Evolutionary conservation across 1,140 invertebrate genomes (phyloP), one percentile per base, ranked within the genome.

Genomic region (Cydia splendana): DNA sequence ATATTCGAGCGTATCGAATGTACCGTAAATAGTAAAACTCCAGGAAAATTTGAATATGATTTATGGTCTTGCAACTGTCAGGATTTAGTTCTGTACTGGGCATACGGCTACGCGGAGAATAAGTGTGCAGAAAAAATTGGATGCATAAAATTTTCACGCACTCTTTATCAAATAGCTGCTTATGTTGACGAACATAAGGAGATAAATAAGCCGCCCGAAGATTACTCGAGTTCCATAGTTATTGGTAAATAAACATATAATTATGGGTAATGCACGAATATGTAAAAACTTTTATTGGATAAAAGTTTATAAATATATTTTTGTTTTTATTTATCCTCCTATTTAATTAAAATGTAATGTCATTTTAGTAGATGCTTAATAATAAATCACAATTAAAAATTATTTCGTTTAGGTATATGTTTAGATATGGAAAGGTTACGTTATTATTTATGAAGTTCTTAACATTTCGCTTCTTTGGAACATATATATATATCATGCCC

Each of bases 1-100:
- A 53, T 53, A 0, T 15, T 18, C 2, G 51, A 53, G 51, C 51
- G 51, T 53, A 0, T 53, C 51, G 51, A 53, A 53, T 53, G 51
- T 15, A 53, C 51, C 6, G 4, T 53, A 53, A 24, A 62, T 1
- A 24, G n/a, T 7, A 53, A 53, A n/a, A 53, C 13, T 53, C 51
- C 51, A n/a, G 51, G 18, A 24, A 24, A 62, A 20, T 62, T 62
- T 24, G 18, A 7, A 9, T 62, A 62, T 6, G 57, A 62, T 62
- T 62, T 62, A 62, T 18, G 18, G 57, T 62, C 57, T 18, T 62
- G 57, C 57, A 62, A 62, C 57, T 62, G 57, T 20, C 57, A 62
- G 18, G 57, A 62, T 62, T 62, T 62, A 12, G 57, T 62, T 24
- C 10, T 62, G 18, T 62, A 62, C 18, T 62, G 57, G 57, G n/a